Conservation (phyloP, 2,888 invertebrate species). For the Ganaspis brasiliensis region DNA sequence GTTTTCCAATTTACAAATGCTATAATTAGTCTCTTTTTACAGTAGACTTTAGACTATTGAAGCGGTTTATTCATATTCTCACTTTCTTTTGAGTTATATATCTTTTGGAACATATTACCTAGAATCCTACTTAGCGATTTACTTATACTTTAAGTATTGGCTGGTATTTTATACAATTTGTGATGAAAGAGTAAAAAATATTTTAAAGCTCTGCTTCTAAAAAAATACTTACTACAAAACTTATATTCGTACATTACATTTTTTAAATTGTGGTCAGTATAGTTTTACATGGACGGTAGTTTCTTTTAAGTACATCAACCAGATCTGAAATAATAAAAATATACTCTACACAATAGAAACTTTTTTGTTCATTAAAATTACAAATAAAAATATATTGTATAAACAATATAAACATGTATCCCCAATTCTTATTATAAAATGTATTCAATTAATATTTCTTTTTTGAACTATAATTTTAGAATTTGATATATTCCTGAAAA, state of each 20-base stretch:
- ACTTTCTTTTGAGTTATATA: no score
- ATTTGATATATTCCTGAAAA: no score
- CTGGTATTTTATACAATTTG: not conserved
- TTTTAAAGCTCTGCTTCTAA: not conserved
- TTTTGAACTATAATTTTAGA: no score
- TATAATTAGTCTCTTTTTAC: no score
- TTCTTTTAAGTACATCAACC: constrained; percentile 22
- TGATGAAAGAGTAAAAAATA: not conserved
- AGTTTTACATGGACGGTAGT: constrained; percentile 9
- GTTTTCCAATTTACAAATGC: no score
- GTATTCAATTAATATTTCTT: no score
- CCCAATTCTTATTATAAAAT: no score
- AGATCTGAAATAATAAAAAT: constrained; percentile 1
- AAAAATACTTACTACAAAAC: constrained; percentile 5
- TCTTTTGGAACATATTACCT: no score
- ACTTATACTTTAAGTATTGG: not conserved
- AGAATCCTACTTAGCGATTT: not conserved
- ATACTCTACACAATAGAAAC: not conserved
- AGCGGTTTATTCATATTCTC: no score
- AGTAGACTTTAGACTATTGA: no score
- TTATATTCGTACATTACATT: not conserved
- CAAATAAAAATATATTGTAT: not conserved
- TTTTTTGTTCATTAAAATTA: no score
- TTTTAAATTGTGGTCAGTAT: not conserved
- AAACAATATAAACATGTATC: no score